Evolutionary conservation across 2,888 invertebrate species (phyloP).

Genomic region (Mystacides longicornis): DNA sequence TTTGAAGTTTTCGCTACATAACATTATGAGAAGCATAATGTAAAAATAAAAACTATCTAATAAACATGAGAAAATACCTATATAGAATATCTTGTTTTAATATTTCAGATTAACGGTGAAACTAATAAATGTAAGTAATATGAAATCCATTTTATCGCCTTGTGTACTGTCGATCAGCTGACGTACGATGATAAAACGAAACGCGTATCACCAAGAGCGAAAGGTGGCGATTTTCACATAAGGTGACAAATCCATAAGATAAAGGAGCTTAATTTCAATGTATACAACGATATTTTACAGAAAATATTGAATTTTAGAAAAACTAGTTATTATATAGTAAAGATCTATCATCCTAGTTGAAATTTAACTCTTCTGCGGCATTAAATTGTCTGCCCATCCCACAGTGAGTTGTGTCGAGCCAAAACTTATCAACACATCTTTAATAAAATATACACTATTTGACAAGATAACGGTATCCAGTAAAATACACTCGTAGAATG

Average conservation of each 20-base stretch:
- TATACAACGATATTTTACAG: not conserved
- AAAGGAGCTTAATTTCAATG: not conserved
- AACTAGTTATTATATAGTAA: not conserved
- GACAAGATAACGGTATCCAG: no score
- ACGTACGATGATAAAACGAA: conserved; percentile 17
- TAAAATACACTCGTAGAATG: no score
- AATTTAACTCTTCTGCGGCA: not conserved
- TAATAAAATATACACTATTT: no score
- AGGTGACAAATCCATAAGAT: not conserved
- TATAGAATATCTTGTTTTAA: no score
- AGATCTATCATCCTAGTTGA: not conserved
- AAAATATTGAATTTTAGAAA: not conserved
- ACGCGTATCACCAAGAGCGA: conserved; percentile 3
- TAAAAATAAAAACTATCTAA: no score
- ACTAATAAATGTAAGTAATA: not conserved
- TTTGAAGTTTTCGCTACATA: no score
- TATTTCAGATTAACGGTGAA: no score
- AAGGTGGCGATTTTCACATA: not conserved
- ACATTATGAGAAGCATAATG: no score
- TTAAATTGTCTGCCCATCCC: not conserved
- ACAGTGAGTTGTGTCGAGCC: not conserved
- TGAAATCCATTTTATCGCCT: not conserved
- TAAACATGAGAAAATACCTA: no score
- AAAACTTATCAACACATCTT: not conserved
- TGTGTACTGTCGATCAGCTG: conserved; percentile 21